Percentiles rank a stretch among this genome's conserved stretches.
phyloP scores from a whole-genome alignment of 2,797 vertebrate species.

The Hemibagrus guttatus region DNA sequence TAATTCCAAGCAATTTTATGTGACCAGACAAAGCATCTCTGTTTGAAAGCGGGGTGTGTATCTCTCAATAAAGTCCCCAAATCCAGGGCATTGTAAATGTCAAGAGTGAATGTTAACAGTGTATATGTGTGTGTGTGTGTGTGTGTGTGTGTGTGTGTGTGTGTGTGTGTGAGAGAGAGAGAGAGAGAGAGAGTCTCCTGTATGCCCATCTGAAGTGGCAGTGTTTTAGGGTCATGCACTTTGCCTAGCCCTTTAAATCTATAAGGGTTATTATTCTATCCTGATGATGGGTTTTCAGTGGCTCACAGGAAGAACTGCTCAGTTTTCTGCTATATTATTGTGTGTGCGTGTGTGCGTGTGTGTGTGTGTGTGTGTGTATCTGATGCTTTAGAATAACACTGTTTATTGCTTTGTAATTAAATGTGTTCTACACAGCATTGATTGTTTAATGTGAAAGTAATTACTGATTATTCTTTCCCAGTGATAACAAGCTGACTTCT shows the following conservation, averaged over 20 bases:
- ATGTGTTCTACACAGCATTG: background rate
- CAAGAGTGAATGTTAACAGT: conserved; percentile 38
- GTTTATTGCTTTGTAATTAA: background rate
- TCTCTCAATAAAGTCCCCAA: conserved; percentile 1
- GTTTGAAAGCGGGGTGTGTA: background rate
- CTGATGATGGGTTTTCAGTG: conserved; percentile 17
- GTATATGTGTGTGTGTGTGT: background rate
- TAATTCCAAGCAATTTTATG: conserved; percentile 19
- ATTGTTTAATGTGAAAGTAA: conserved; percentile 9
- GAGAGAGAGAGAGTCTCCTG: background rate
- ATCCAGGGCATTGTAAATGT: conserved; percentile 38
- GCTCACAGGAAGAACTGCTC: background rate
- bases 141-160: background rate
- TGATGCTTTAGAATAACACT: conserved; percentile 18
- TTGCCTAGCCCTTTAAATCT: conserved; percentile 9
- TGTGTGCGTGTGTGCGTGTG: conserved; percentile 14
- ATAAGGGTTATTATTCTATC: too few relatives aligned
- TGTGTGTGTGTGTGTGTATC: conserved; percentile 15
- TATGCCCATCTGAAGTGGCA: background rate
- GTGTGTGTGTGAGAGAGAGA: background rate
- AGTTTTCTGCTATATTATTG: conserved; percentile 16
- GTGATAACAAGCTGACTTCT: background rate
- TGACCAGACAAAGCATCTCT: background rate
- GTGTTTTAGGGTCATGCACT: conserved; percentile 35
- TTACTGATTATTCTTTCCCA: conserved; percentile 30